These are phyloP conservation scores for Planiliza haematocheilus DNA, from an alignment of 2,113 vertebrate genomes.

Conservation along the genomic window DNA sequence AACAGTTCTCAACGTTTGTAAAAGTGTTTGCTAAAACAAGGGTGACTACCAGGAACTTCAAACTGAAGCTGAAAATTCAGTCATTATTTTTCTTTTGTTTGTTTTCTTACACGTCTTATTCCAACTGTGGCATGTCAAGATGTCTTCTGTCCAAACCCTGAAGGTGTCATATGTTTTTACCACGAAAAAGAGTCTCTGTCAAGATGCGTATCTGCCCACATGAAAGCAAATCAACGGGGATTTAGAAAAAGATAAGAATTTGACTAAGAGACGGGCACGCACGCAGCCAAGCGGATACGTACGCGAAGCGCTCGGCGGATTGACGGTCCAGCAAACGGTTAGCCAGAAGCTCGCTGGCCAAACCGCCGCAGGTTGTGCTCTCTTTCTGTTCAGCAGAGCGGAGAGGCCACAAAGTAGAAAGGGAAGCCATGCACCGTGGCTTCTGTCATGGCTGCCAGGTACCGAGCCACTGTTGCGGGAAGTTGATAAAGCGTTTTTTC, in stretches of 20 bases:
- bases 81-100: too few species aligned
- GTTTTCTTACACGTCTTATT: too few species aligned
- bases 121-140: too few species aligned
- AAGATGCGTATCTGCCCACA: background rate
- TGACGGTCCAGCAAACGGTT: constrained; percentile 31
- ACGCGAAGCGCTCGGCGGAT: constrained; percentile 6
- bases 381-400: constrained; percentile 52
- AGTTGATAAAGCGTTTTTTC: constrained; percentile 56
- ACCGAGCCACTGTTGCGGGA: constrained; percentile 48
- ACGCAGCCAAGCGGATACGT: background rate
- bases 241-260: background rate
- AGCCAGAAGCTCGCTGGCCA: constrained; percentile 22
- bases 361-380: constrained; percentile 20
- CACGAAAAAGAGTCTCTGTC: too few species aligned
- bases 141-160: too few species aligned
- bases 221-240: background rate
- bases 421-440: constrained; percentile 30
- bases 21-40: too few species aligned
- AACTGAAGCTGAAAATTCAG: too few species aligned
- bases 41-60: too few species aligned
- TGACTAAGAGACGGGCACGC: constrained; percentile 7
- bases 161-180: too few species aligned
- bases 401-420: constrained; percentile 41
- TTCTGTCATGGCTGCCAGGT: constrained; percentile 60
- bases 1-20: too few species aligned